Base-by-base conservation (phyloP, 92 coral and sea anemone species). In the Diadumene lineata region DNA sequence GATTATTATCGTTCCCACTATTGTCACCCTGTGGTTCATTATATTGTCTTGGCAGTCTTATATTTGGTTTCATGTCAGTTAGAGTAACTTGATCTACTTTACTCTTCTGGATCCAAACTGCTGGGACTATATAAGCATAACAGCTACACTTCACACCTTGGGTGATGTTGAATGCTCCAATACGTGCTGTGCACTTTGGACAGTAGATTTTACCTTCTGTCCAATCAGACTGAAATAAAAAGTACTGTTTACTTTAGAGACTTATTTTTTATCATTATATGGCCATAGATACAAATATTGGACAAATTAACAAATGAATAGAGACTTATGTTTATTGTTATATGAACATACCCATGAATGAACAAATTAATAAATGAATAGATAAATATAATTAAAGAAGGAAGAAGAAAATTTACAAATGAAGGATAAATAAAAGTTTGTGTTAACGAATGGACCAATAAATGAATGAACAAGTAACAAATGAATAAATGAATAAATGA, bases 41-140 rank as follows among this genome's bases (percentile, higher is more conserved):
- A 44, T 44, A 8, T 62, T 28, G 43, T 28, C 43, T 28, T 28
- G 68, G 66, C 11, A 72, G 7, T 56, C 77, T 72, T 29, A 78
- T 78, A 34, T 78, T 78, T 27, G 64, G 70, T 21, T 66, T 65
- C 22, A 31, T 4, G 56, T 78, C 82, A 24, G 27, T 50, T 8
- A 28, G 2, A 23, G 38, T 31, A 10, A 74, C 80, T 51, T 77
- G 81, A 60, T 94, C 98, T 18, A 94, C 97, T 86, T 89, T 76
- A 55, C 90, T 82, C 58, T 86, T 87, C 73, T 94, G 98, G 53
- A 94, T 82, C 98, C 98, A 94, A 28, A 94, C 82, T 21, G 94
- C 97, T 13, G 98, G 98, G 34, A 88, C 88, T 16, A 85, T 70
- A 70, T 82, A 94, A 29, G 81, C 75, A 31, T 86, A 93, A 79